Base-by-base conservation (phyloP, 64 coral and sea anemone species). In the Hydrozoanthus tunicans region DNA sequence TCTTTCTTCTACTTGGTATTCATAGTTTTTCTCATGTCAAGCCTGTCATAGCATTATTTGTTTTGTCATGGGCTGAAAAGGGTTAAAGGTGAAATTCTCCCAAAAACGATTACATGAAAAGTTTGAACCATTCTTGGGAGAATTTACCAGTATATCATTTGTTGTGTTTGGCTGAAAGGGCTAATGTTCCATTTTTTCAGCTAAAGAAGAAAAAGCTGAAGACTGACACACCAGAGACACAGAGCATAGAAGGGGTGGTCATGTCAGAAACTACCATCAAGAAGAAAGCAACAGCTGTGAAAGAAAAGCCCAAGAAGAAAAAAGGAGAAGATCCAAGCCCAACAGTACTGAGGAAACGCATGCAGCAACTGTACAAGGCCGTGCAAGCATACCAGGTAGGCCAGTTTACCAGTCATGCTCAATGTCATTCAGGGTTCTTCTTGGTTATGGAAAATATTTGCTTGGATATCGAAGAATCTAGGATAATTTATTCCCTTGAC, bases 381-480 rank as follows among this genome's bases (percentile, higher is more conserved):
- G 93, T 98, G 10, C 79, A 92, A 27, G 91, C 75, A 7, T 98
- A 98, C 70, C 96, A 98, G 93, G 96, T 98, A 86, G 43, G 26
- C 0, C 2, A 53, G 6, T 64, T 59, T 15, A 20, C 55, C 9
- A 14, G 3, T 43, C 32, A 43, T 43, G 32, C 2, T 43, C 32
- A 2, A 43, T 43, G 32, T 43, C 32, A 43, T 43, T 43, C 32
- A 43, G 32, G 32, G 32, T 43, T 43, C 32, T 43, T 43, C 32
- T 43, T 43, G 0, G 32, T 43, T 43, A 43, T 43, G 32, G 32
- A 43, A 43, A 43, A 43, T 43, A 43, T 43, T 43, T 43, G 32
- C 32, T 2, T 43, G 32, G 32, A 43, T 43, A 43, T 43, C 2
- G 32, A 43, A 43, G 32, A 43, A 43, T 43, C 2, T 43, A 43